These are phyloP conservation scores for Monomorium pharaonis DNA, from an alignment of 1,140 invertebrate species.

Conservation along the genomic window DNA sequence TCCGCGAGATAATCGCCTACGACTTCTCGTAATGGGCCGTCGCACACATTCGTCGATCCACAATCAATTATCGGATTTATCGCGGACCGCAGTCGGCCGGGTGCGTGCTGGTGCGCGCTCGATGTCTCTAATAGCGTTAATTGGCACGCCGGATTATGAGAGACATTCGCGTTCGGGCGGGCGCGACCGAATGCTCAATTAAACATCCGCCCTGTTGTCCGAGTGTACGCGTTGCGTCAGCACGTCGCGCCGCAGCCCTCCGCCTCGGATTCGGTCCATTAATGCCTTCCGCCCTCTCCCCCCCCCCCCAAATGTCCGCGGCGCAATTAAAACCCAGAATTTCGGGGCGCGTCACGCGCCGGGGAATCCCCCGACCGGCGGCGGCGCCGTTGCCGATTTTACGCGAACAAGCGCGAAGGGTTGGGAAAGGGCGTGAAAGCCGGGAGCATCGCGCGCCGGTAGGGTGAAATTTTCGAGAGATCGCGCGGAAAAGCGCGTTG, in stretches of 20 bases:
- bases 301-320: slow-evolving; percentile 40
- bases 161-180: slow-evolving; percentile 66
- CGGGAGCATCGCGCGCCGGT: not conserved
- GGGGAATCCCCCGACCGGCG: not conserved
- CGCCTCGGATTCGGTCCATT: slow-evolving; percentile 44
- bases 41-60: slow-evolving; percentile 44
- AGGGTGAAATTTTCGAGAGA: slow-evolving; percentile 32
- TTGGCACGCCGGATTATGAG: slow-evolving; percentile 74
- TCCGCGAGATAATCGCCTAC: not conserved
- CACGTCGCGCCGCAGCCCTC: slow-evolving; percentile 37
- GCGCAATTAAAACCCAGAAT: slow-evolving; percentile 60
- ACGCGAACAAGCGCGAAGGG: not conserved
- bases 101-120: slow-evolving; percentile 28
- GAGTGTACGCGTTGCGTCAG: slow-evolving; percentile 37
- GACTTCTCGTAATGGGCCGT: slow-evolving; percentile 24
- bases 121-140: slow-evolving; percentile 73
- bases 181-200: slow-evolving; percentile 69
- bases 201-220: slow-evolving; percentile 63
- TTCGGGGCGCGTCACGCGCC: slow-evolving; percentile 30
- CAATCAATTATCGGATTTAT: slow-evolving; percentile 67
- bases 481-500: slow-evolving; percentile 8
- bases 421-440: slow-evolving; percentile 20
- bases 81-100: slow-evolving; percentile 1
- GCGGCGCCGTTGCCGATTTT: slow-evolving; percentile 22
- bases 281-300: slow-evolving; percentile 37